Percentiles rank a stretch among this genome's conserved stretches.
These are phyloP conservation scores for Oryzias celebensis DNA, from an alignment of 2,113 vertebrate species.

Conservation along the genomic window DNA sequence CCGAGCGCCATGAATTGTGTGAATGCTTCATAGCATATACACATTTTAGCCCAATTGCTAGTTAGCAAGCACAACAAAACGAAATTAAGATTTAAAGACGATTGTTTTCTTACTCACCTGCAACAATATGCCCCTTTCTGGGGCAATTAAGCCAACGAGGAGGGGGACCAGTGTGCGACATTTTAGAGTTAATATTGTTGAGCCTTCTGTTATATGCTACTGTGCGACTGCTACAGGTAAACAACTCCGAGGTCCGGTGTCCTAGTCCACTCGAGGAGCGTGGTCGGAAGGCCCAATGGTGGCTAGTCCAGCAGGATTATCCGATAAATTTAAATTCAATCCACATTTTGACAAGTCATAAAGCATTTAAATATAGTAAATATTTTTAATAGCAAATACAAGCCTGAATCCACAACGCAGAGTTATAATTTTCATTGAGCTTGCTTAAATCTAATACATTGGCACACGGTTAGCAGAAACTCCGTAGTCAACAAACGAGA, in stretches of 20 bases:
- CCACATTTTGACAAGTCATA: conserved; percentile 27
- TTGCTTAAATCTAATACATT: conserved; percentile 17
- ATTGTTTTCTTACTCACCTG: conserved; percentile 76
- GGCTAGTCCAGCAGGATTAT: conserved; percentile 30
- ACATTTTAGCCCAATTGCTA: too few relatives aligned
- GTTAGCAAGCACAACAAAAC: neutral
- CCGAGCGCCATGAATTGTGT: too few relatives aligned
- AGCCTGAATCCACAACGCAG: neutral
- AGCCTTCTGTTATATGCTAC: neutral
- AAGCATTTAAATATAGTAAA: conserved; percentile 1
- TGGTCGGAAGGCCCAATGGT: conserved; percentile 45
- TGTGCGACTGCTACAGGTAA: conserved; percentile 1
- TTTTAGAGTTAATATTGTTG: conserved; percentile 18
- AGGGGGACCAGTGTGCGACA: conserved; percentile 91
- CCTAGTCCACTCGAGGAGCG: conserved; percentile 49
- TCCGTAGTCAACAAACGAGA: neutral
- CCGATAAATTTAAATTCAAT: conserved; percentile 18
- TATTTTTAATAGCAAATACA: neutral
- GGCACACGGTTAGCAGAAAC: conserved; percentile 30
- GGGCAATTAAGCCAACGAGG: conserved; percentile 95
- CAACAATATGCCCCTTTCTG: conserved; percentile 91
- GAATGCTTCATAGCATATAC: too few relatives aligned
- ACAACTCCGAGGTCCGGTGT: conserved; percentile 6
- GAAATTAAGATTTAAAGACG: neutral
- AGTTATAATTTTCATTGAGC: neutral